Evolutionary conservation across 2,113 vertebrate genomes (phyloP).

Genomic region (Notarius quadriscutis): DNA sequence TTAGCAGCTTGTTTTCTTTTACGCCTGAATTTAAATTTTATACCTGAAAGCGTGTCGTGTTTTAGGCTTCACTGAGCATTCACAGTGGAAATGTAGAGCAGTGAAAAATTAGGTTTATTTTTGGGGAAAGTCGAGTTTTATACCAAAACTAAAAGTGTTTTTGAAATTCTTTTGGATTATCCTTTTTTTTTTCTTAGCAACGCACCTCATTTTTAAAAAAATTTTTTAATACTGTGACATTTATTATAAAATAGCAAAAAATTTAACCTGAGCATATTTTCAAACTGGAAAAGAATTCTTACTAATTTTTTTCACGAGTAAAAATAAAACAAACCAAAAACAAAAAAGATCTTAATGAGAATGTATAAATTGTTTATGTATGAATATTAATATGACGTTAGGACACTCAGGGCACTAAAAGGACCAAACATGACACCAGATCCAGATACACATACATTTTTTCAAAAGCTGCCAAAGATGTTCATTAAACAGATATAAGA

Average conservation of each 20-base stretch:
- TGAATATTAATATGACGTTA: neutral
- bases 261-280: neutral
- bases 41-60: neutral
- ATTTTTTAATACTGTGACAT: neutral
- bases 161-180: neutral
- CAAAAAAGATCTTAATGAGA: neutral
- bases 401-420: slow-evolving; percentile 6
- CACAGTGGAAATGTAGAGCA: neutral
- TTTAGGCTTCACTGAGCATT: neutral
- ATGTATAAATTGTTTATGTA: neutral
- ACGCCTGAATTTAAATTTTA: too few relatives aligned
- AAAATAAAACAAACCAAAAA: neutral
- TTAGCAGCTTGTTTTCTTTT: neutral
- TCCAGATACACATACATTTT: neutral
- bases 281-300: neutral
- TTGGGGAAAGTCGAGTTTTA: neutral
- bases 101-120: neutral
- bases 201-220: neutral
- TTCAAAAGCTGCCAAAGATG: neutral
- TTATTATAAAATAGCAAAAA: neutral
- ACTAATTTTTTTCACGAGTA: neutral
- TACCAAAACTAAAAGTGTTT: neutral
- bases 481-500: neutral
- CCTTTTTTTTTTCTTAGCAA: neutral
- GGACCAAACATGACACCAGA: neutral